Base-by-base conservation (phyloP, 1,140 invertebrate species). In the Drosophila subobscura region DNA sequence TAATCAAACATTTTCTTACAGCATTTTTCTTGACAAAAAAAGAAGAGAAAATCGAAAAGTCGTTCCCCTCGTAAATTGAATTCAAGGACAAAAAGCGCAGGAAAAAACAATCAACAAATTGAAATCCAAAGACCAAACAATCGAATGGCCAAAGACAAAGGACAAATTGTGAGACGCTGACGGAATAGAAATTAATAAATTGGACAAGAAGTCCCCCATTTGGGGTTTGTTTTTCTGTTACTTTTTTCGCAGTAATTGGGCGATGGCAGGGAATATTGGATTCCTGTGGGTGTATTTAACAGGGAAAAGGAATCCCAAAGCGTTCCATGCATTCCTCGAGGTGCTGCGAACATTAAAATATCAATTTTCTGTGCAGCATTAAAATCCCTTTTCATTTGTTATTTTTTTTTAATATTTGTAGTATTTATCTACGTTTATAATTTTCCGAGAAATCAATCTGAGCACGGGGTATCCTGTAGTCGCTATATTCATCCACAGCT, bases 131-230 rank as follows among this genome's bases (percentile, higher is more conserved):
- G 83, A 72, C 51, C 73, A 77, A 81, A 86, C 71, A 88, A 81
- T 77, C 77, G 77, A 85, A 44, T 58, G 57, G 45, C 63, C 58
- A 68, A 67, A 63, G 52, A 75, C 52, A 59, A 72, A 46, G 63
- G 44, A 78, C 81, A 83, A 86, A 86, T 86, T 88, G 73, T 42
- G 71, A 49, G 70, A 86, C 81, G 81, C 81, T 63, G 47, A 50
- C 72, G 73, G 81, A 85, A 86, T 86, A 86, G 83, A 81, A 88
- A 86, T 86, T 88, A 86, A 88, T 86, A 86, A 86, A 88, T 88
- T 86, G 77, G 14, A 27, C 41, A 33, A 44, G 23, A 10, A 58
- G 58, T 40, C 42, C 12, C 42, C 29, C 27, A 22, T 42, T 41
- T 42, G 40, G 45, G 37, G 44, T 14, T 23, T 14, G 6, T 23